These are phyloP conservation scores for Natator depressus DNA, from an alignment of 2,113 vertebrate species.

Conservation along the genomic window DNA sequence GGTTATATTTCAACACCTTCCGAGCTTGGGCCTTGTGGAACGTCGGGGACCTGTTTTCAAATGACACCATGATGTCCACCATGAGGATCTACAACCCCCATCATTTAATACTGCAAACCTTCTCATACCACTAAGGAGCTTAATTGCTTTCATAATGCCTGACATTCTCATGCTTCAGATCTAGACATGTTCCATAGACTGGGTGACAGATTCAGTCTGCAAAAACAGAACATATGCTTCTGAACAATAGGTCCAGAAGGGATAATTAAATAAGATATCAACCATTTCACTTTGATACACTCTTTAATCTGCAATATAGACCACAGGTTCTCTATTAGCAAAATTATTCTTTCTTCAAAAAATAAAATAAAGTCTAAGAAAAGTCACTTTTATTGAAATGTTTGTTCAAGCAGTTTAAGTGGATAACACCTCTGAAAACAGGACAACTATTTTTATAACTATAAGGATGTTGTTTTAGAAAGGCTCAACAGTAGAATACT, in stretches of 20 bases:
- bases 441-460: fast-evolving
- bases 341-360: neutral
- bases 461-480: fast-evolving
- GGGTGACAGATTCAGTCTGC: neutral
- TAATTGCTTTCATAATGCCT: slow-evolving; percentile 25
- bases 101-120: slow-evolving; percentile 52
- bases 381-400: neutral
- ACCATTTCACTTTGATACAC: neutral
- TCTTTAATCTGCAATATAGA: neutral
- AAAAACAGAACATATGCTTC: neutral
- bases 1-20: too few species aligned
- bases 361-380: neutral
- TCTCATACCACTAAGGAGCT: slow-evolving; percentile 54
- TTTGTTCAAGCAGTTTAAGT: neutral
- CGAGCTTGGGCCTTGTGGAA: too few species aligned
- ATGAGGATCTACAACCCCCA: slow-evolving; percentile 11
- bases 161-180: neutral
- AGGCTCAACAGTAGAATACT: neutral
- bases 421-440: fast-evolving
- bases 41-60: too few species aligned
- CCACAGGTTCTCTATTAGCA: neutral
- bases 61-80: too few species aligned
- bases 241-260: neutral
- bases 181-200: fast-evolving
- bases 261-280: fast-evolving